Evolutionary conservation across 1,140 invertebrate genomes (phyloP).

Genomic region (Heliothis subflexa): DNA sequence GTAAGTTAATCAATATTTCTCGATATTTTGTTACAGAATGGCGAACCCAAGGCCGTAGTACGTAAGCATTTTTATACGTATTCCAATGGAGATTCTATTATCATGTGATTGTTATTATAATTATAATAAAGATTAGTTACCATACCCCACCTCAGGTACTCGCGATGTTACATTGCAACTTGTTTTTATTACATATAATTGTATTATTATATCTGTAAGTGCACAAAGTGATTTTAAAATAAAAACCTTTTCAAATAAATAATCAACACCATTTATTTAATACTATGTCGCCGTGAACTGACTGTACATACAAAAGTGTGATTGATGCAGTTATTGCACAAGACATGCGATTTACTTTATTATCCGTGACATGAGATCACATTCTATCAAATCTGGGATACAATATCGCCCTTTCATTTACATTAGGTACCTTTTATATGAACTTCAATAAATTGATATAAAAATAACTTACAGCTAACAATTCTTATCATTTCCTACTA

Average conservation of each 20-base stretch:
- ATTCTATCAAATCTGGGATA: conserved; percentile 55
- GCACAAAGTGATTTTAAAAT: neutral
- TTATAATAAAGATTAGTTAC: conserved; percentile 23
- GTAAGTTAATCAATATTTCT: too few species aligned
- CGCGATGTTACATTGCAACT: conserved; percentile 6
- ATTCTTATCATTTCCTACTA: conserved; percentile 58
- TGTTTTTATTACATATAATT: neutral
- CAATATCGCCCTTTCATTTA: conserved; percentile 57
- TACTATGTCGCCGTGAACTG: conserved; percentile 68
- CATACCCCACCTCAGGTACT: neutral
- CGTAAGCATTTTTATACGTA: conserved; percentile 39
- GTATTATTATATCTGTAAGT: conserved; percentile 2
- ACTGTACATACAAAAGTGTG: conserved; percentile 60
- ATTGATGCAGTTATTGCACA: conserved; percentile 61
- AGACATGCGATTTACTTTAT: conserved; percentile 42
- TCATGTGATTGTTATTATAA: conserved; percentile 28
- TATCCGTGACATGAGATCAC: conserved; percentile 61
- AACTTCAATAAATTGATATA: conserved; percentile 76
- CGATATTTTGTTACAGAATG: conserved; percentile 68
- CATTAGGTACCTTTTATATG: conserved; percentile 66
- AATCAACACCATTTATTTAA: conserved; percentile 81
- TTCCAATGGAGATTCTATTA: conserved; percentile 33
- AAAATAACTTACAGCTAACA: conserved; percentile 73
- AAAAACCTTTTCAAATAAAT: conserved; percentile 54
- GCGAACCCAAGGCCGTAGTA: conserved; percentile 64